Conservation (phyloP, 2,113 vertebrate genomes). For the Strix aluco region DNA sequence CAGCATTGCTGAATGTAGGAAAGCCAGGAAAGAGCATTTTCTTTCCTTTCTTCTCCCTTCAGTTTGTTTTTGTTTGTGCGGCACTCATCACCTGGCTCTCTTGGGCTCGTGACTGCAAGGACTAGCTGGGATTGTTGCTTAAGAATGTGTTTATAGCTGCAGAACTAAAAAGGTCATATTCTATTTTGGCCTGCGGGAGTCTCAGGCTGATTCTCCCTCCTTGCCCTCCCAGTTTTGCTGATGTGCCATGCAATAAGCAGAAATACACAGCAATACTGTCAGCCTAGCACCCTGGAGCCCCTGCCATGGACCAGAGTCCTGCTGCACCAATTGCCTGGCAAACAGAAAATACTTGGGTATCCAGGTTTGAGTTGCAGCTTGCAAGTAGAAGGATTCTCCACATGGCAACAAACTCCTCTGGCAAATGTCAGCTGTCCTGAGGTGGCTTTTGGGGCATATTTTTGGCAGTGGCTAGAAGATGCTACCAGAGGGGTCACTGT, state of each 20-base stretch:
- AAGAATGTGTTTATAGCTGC: constrained; percentile 42
- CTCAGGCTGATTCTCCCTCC: constrained; percentile 27
- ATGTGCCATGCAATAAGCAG: constrained; percentile 30
- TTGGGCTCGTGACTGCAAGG: neutral
- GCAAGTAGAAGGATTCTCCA: neutral
- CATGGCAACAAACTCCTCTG: neutral
- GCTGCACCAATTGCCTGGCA: neutral
- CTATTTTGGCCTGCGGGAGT: constrained; percentile 51
- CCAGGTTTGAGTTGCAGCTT: neutral
- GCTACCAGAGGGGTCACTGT: neutral
- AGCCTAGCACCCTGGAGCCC: neutral
- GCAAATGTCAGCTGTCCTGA: neutral
- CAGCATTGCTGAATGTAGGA: neutral
- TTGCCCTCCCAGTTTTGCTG: constrained; percentile 32
- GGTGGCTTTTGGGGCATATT: neutral
- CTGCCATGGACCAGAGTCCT: neutral
- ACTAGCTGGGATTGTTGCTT: constrained; percentile 22
- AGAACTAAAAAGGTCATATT: constrained; percentile 54
- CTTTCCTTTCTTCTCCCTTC: neutral
- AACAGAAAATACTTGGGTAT: neutral
- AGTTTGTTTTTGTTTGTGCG: neutral
- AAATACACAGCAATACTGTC: neutral
- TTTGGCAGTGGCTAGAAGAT: neutral
- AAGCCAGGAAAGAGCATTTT: neutral
- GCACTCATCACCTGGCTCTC: constrained; percentile 21